phyloP scores from a whole-genome alignment of 2,888 invertebrate species.

The Standfussiana lucernea region DNA sequence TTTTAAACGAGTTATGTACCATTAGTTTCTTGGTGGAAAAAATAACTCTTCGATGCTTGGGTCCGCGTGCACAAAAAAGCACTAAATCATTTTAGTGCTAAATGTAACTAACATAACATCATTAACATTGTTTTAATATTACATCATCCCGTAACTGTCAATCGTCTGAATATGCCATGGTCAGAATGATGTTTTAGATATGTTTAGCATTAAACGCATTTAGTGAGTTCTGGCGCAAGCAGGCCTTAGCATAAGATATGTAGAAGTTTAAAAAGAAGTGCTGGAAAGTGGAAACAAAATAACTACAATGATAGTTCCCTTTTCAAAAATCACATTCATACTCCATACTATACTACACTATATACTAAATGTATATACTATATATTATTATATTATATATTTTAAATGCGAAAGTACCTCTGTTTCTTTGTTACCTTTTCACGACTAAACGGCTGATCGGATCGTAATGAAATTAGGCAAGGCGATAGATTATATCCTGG shows the following conservation, averaged over 20 bases:
- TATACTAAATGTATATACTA: no score
- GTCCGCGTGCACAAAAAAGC: neutral
- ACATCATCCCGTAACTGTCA: neutral
- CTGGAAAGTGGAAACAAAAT: no score
- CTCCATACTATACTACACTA: no score
- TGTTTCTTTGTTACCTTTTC: no score
- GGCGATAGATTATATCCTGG: no score
- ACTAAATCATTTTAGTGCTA: neutral
- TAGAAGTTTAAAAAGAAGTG: neutral
- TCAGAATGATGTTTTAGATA: neutral
- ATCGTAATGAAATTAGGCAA: no score
- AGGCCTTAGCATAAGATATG: neutral
- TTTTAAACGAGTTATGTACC: neutral
- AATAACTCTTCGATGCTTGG: no score
- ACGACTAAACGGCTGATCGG: no score
- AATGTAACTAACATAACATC: no score
- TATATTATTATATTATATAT: no score
- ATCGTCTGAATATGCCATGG: neutral
- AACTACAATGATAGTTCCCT: neutral
- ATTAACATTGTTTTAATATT: no score
- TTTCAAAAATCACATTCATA: neutral
- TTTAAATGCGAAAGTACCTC: no score
- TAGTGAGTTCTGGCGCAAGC: neutral
- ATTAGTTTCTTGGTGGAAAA: neutral
- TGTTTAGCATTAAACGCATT: neutral